Evolutionary conservation across 1,140 invertebrate species (phyloP).

Genomic region (Apis florea): DNA sequence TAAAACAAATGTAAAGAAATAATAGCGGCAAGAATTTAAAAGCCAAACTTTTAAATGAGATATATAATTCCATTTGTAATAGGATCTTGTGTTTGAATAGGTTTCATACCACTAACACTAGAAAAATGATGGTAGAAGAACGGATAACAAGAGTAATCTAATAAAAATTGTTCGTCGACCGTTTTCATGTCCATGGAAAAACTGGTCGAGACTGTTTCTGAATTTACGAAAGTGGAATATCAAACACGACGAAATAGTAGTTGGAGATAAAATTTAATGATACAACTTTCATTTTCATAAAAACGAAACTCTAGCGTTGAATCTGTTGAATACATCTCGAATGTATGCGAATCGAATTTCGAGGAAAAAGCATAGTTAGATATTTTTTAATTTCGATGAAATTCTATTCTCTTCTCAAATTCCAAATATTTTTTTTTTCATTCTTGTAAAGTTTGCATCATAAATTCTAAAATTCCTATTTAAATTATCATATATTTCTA

Average conservation of each 20-base stretch:
- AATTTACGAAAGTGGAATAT: not conserved
- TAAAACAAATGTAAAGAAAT: too few species aligned
- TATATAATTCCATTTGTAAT: too few species aligned
- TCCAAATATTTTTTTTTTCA: too few species aligned
- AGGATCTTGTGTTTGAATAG: too few species aligned
- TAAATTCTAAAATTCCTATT: too few species aligned
- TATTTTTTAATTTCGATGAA: not conserved
- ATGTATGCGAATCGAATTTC: not conserved
- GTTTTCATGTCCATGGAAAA: not conserved
- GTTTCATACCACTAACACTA: too few species aligned
- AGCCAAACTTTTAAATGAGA: too few species aligned
- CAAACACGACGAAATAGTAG: not conserved
- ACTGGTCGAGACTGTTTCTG: constrained; percentile 1
- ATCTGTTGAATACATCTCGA: not conserved
- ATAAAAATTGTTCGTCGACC: not conserved
- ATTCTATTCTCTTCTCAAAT: not conserved
- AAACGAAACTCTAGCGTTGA: not conserved
- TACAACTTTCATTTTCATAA: constrained; percentile 8
- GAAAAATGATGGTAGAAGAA: too few species aligned
- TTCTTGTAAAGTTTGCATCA: too few species aligned
- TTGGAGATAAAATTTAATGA: constrained; percentile 5
- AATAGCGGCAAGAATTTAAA: too few species aligned
- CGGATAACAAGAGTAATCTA: not conserved
- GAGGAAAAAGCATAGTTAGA: not conserved
- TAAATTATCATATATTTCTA: too few species aligned